Evolutionary conservation across 2,113 vertebrate genomes (phyloP), one percentile per base, ranked within the genome.

Genomic region (Entomyzon cyanotis): DNA sequence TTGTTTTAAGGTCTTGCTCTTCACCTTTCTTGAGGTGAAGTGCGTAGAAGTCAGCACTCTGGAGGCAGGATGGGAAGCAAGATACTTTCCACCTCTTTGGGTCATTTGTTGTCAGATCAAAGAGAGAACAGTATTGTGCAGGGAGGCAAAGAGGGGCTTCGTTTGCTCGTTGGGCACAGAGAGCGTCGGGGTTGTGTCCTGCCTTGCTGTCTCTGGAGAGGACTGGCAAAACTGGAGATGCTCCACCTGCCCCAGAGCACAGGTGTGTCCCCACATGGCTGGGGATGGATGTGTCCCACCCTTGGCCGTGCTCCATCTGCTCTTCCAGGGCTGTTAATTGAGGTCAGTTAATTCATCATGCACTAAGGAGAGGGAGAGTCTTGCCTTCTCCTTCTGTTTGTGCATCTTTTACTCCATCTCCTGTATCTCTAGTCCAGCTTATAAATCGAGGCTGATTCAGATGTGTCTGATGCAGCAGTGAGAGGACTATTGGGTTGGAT

Each of bases 101-200:
- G 30, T 73, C 49, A 2, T 28, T 78, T 63, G 17, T 47, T 85
- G 33, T 35, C 60, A 63, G n/a, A 62, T 63, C 37, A 42, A 15
- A 47, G 44, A 55, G 23, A 52, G 27, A 41, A 15, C 53, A 46
- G 2, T 30, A 8, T 47, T 31, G 14, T 9, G 21, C 7, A 30
- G 52, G 58, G 53, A 42, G 42, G 37, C 6, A 8, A 42, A 70
- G 60, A 47, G 22, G 13, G 37, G 10, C 46, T 77, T 65, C 0
- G 1, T 20, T n/a, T 46, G 19, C 44, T 71, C 2, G 0, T 11
- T 41, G 56, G 27, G 37, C 2, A 0, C 19, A 24, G 70, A 59
- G 55, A 41, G 33, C 21, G 17, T 23, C 7, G 30, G 37, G 31
- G 37, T 12, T n/a, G 6, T 15, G 25, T 67, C 33, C 41, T 73